Evolutionary conservation across 2,113 vertebrate species (phyloP).

Genomic region (Tamias sibiricus): DNA sequence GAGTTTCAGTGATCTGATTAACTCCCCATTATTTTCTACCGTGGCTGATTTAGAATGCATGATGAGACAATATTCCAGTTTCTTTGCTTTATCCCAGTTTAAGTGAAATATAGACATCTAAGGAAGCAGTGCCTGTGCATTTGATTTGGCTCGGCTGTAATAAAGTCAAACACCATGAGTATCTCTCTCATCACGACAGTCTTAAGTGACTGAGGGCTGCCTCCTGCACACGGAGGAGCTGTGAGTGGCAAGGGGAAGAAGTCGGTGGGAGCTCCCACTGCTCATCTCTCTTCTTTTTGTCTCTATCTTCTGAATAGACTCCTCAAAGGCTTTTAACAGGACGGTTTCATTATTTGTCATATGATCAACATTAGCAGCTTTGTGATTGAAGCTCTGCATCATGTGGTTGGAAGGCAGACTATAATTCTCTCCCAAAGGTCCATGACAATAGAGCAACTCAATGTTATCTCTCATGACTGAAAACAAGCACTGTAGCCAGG

Average conservation of each 20-base stretch:
- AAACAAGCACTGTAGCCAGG: constrained; percentile 40
- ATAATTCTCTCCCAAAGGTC: constrained; percentile 66
- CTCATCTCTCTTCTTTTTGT: background rate
- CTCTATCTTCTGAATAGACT: background rate
- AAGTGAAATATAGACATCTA: constrained; percentile 92
- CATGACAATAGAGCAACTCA: constrained; percentile 52
- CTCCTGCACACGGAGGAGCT: background rate
- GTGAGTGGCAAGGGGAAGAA: constrained; percentile 23
- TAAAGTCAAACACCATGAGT: constrained; percentile 87
- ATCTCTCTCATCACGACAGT: constrained; percentile 80
- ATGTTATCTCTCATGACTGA: constrained; percentile 10
- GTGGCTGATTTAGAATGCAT: constrained; percentile 93
- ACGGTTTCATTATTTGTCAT: background rate
- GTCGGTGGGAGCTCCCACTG: background rate
- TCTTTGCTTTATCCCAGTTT: constrained; percentile 92
- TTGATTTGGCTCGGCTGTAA: constrained; percentile 87
- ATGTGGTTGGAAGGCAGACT: constrained; percentile 57
- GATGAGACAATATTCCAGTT: constrained; percentile 94
- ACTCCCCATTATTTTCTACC: constrained; percentile 97
- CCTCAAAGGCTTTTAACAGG: background rate
- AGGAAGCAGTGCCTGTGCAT: constrained; percentile 89
- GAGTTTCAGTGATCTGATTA: constrained; percentile 98
- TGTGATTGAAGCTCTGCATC: constrained; percentile 43
- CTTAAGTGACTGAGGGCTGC: constrained; percentile 75
- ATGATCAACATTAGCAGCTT: constrained; percentile 64